Evolutionary conservation across 1,140 invertebrate species (phyloP).

Genomic region (Dendrolimus kikuchii): DNA sequence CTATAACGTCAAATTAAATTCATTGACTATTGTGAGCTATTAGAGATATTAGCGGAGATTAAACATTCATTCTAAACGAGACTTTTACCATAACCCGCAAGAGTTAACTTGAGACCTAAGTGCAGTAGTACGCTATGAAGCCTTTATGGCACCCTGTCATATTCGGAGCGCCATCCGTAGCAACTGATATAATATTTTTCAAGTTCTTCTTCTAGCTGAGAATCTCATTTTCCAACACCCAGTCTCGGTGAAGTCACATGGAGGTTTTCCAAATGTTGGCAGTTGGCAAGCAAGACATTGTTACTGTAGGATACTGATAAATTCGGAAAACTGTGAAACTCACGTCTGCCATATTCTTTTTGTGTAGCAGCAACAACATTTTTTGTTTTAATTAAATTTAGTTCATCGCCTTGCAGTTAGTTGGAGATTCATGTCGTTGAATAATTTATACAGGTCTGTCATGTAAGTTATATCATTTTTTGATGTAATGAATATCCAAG

Average conservation of each 20-base stretch:
- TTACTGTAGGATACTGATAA: too few relatives aligned
- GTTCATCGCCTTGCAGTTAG: constrained; percentile 45
- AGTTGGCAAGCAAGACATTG: constrained; percentile 29
- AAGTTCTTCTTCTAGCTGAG: constrained; percentile 17
- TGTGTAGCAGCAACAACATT: constrained; percentile 45
- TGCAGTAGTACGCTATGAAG: too few relatives aligned
- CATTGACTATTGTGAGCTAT: constrained; percentile 9
- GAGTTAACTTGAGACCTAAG: constrained; percentile 7
- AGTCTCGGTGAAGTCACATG: constrained; percentile 28
- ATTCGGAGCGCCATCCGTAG: constrained; percentile 11
- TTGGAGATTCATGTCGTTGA: too few relatives aligned
- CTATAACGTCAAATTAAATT: constrained; percentile 14
- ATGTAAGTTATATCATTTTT: too few relatives aligned
- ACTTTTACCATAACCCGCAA: constrained; percentile 10
- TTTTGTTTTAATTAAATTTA: constrained; percentile 57
- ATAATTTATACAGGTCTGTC: constrained; percentile 36
- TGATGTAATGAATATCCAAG: too few relatives aligned
- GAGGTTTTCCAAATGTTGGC: constrained; percentile 35
- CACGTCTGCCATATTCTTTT: constrained; percentile 38
- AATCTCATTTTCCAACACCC: constrained; percentile 22
- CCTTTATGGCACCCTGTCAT: too few relatives aligned
- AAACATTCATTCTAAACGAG: constrained; percentile 9
- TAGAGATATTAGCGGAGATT: constrained; percentile 4
- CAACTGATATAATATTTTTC: constrained; percentile 20
- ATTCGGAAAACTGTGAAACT: constrained; percentile 41